Base-by-base conservation (phyloP, 1,140 invertebrate genomes). In the Drosophila pruinosa region DNA sequence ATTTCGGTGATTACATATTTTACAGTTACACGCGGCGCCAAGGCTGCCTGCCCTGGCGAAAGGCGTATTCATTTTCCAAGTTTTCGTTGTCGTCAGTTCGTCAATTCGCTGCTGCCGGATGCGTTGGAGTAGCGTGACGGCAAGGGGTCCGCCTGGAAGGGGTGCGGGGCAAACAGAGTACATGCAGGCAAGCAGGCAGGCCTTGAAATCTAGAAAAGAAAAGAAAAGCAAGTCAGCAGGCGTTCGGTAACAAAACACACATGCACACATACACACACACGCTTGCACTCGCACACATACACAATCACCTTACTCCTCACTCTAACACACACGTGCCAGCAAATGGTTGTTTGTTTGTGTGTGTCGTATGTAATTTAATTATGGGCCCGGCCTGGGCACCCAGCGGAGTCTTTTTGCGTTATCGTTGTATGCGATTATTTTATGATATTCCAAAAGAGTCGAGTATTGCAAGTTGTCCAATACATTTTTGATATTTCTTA, bases 141-240 rank as follows among this genome's bases (percentile, higher is more conserved):
- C n/a, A 39, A 19, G 31, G 36, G 36, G 34, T 21, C 12, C 39
- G 3, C 3, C n/a, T n/a, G 56, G 56, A 41, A 59, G 59, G 58
- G 43, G 26, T 58, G 43, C 24, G 61, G 24, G 22, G 48, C n/a
- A 43, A 38, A 52, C 22, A 10, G 15, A 41, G n/a, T 12, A 24
- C 21, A 47, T 3, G 3, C 43, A 12, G 15, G n/a, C 43, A 21
- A 1, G 21, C 22, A 15, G 41, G 8, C 50, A 68, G 65, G 69
- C 75, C 78, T 80, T 77, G 78, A 56, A 75, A 72, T 62, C 61
- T 57, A 76, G 45, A 69, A 62, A 76, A 62, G 45, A 69, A 62
- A 76, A 62, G 74, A 81, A 86, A 78, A 72, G 82, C 82, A 85
- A 85, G 80, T 85, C 80, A 85, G 80, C 80, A 85, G 67, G 78